Evolutionary conservation across 2,113 vertebrate species (phyloP).

Genomic region (Paratilapia polleni): DNA sequence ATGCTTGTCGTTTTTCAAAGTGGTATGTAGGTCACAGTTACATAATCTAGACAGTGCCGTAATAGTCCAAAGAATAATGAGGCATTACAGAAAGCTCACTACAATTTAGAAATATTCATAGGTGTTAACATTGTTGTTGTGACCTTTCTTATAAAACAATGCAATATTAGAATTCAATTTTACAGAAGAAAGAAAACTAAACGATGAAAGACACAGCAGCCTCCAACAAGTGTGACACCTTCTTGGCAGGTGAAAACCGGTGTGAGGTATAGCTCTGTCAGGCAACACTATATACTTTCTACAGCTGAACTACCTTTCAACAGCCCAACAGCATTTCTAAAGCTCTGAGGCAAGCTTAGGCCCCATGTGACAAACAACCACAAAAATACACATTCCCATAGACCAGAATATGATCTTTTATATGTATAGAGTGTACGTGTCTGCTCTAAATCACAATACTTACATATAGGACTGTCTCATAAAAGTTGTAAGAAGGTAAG

Average conservation of each 20-base stretch:
- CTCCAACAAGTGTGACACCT: neutral
- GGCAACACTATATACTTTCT: conserved; percentile 4
- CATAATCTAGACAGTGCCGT: neutral
- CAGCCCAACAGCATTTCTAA: conserved; percentile 40
- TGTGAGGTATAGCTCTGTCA: neutral
- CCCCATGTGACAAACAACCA: conserved; percentile 2
- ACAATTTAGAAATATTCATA: neutral
- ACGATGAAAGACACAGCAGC: neutral
- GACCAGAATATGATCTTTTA: neutral
- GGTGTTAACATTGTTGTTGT: neutral
- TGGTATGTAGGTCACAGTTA: conserved; percentile 8
- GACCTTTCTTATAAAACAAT: neutral
- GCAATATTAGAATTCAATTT: neutral
- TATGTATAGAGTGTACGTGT: neutral
- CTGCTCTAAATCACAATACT: neutral
- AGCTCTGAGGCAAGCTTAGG: conserved; percentile 12
- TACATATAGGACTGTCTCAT: neutral
- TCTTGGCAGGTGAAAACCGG: conserved; percentile 11
- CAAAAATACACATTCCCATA: neutral
- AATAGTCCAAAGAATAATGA: neutral
- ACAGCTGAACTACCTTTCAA: conserved; percentile 2
- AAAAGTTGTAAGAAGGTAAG: neutral
- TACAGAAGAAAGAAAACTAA: neutral
- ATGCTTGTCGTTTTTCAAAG: neutral
- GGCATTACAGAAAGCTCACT: neutral